A percentile compares a stretch with the other conserved stretches of the same genome.
phyloP scores from a whole-genome alignment of 2,797 vertebrate genomes.

The Tadarida brasiliensis region DNA sequence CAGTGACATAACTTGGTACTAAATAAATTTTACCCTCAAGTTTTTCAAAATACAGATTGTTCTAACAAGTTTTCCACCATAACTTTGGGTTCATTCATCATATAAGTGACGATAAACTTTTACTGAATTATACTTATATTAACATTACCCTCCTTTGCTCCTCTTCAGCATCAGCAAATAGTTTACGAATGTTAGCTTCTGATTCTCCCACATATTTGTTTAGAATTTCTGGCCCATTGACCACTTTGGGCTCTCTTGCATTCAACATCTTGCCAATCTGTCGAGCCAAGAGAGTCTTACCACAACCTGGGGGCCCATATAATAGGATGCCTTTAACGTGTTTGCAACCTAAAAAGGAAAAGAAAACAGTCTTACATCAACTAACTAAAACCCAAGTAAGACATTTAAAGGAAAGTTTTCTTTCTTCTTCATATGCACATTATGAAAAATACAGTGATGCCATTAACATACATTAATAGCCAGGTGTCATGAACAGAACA shows the following conservation, averaged over 20 bases:
- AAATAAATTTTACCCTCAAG: slow-evolving; percentile 41
- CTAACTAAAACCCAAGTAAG: slow-evolving; percentile 21
- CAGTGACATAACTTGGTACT: not conserved
- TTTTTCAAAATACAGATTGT: slow-evolving; percentile 30
- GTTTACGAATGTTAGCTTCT: slow-evolving; percentile 98
- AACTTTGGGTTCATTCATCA: slow-evolving; percentile 6
- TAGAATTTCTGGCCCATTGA: slow-evolving; percentile 98
- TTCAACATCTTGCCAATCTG: slow-evolving; percentile 99
- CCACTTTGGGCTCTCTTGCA: slow-evolving; percentile 97
- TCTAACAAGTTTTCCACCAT: not conserved
- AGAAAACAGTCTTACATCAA: slow-evolving; percentile 8
- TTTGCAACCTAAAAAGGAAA: slow-evolving; percentile 93
- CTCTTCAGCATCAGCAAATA: slow-evolving; percentile 98
- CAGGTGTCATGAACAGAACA: not conserved
- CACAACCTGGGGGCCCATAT: slow-evolving; percentile 97
- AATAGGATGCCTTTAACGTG: slow-evolving; percentile 98
- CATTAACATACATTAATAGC: slow-evolving; percentile 15
- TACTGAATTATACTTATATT: slow-evolving; percentile 20
- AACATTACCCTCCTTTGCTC: slow-evolving; percentile 95
- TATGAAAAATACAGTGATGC: not conserved
- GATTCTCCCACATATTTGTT: slow-evolving; percentile 99
- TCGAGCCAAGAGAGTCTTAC: slow-evolving; percentile 98
- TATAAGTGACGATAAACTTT: not conserved
- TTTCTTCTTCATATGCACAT: slow-evolving; percentile 48
- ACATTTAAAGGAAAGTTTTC: not conserved